These are phyloP conservation scores for Neoaliturus tenellus DNA, from an alignment of 2,888 invertebrate genomes.

Conservation along the genomic window DNA sequence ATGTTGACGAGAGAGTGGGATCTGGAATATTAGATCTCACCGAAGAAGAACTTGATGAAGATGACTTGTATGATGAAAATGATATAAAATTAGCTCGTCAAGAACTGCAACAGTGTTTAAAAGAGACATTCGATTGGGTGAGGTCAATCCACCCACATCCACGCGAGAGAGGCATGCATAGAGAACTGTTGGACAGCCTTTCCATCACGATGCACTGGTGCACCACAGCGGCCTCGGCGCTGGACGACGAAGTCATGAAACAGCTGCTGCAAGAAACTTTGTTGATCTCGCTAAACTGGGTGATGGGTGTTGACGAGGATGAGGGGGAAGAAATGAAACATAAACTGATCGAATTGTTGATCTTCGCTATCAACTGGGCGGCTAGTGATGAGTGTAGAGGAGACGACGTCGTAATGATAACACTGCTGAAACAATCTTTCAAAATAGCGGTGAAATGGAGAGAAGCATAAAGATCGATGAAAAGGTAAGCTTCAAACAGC, in stretches of 20 bases:
- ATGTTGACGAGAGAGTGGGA: not conserved
- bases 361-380: constrained; percentile 1
- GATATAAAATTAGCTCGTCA: not conserved
- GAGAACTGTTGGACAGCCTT: not conserved
- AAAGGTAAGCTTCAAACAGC: no score
- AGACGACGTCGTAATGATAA: not conserved
- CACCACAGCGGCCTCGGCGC: not conserved
- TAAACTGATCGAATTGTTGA: not conserved
- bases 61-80: not conserved
- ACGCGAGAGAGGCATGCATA: not conserved
- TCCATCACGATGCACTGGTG: not conserved
- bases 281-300: not conserved
- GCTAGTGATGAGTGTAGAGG: not conserved
- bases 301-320: not conserved
- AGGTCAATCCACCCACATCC: not conserved
- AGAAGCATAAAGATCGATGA: not conserved
- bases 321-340: not conserved
- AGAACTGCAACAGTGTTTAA: not conserved
- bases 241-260: not conserved
- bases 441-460: not conserved
- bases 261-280: not conserved
- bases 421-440: not conserved
- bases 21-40: no score
- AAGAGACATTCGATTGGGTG: not conserved
- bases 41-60: not conserved